Conservation (phyloP, 2,797 vertebrate species). For the Lacerta viridis region DNA sequence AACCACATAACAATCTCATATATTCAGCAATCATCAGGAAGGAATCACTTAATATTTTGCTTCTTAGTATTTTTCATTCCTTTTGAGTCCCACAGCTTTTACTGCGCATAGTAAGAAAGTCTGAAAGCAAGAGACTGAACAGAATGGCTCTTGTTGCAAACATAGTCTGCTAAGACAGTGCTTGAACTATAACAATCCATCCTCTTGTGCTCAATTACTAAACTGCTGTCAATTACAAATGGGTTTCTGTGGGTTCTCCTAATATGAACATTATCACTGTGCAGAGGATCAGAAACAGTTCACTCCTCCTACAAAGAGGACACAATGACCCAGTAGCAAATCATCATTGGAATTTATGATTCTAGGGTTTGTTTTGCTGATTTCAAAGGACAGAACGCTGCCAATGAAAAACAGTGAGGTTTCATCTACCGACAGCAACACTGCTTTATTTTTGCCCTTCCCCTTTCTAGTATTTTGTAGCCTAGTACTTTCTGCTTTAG, state of each 20-base stretch:
- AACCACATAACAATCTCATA: background rate
- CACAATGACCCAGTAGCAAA: background rate
- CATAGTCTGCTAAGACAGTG: background rate
- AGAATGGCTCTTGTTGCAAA: slow-evolving; percentile 36
- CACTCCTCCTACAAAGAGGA: background rate
- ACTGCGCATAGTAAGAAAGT: background rate
- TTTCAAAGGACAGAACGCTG: slow-evolving; percentile 19
- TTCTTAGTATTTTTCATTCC: background rate
- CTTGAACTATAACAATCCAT: background rate
- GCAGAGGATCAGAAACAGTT: background rate
- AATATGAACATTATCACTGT: background rate
- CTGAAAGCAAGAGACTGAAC: slow-evolving; percentile 32
- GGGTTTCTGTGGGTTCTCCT: background rate
- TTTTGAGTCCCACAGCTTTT: background rate
- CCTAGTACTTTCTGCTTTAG: background rate
- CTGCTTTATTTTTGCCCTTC: background rate
- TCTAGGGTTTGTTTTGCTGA: background rate
- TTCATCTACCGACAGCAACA: background rate
- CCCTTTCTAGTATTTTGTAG: background rate
- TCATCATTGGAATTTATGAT: background rate
- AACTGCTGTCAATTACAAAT: slow-evolving; percentile 11
- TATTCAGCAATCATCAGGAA: background rate
- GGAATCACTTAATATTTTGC: background rate
- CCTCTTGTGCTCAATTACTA: slow-evolving; percentile 1
- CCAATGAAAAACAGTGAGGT: background rate